Conservation (phyloP, 2,888 invertebrate genomes). For the Sphaerophoria rueppellii region DNA sequence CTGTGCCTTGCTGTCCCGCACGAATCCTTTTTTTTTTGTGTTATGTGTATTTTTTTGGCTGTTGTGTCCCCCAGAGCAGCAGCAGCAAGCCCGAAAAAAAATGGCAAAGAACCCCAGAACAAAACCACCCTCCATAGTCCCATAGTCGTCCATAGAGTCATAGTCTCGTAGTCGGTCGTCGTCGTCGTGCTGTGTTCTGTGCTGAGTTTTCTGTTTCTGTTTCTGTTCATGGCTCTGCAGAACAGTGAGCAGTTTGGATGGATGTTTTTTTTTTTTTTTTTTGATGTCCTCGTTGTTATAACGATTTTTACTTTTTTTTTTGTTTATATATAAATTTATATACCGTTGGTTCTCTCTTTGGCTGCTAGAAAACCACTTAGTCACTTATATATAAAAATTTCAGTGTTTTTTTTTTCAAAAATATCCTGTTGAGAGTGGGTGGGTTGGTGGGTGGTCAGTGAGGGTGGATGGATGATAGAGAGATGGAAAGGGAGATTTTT, state of each 20-base stretch:
- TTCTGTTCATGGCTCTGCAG: slow-evolving; percentile 51
- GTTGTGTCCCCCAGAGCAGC: slow-evolving; percentile 56
- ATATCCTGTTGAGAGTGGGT: slow-evolving; percentile 26
- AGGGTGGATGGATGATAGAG: not conserved
- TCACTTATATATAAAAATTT: slow-evolving; percentile 56
- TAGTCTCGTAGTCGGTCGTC: no score
- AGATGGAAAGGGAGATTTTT: not conserved
- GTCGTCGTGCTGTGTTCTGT: slow-evolving; percentile 35
- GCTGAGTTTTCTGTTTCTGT: slow-evolving; percentile 37
- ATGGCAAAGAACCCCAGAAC: slow-evolving; percentile 43
- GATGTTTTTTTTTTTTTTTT: slow-evolving; percentile 68
- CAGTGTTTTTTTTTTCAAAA: slow-evolving; percentile 35
- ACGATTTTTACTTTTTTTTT: slow-evolving; percentile 59
- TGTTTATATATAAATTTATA: slow-evolving; percentile 63
- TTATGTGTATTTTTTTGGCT: slow-evolving; percentile 38
- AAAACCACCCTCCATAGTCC: slow-evolving; percentile 59
- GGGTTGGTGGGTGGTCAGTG: not conserved
- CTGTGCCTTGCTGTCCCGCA: slow-evolving; percentile 48
- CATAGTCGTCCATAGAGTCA: not conserved
- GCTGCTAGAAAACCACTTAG: slow-evolving; percentile 66
- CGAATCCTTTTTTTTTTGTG: slow-evolving; percentile 62
- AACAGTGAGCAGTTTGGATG: slow-evolving; percentile 56
- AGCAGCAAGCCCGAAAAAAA: slow-evolving; percentile 49
- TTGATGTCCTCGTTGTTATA: slow-evolving; percentile 71
- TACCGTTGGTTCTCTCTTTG: slow-evolving; percentile 55